phyloP scores from a whole-genome alignment of 2,888 invertebrate genomes.

The Priocnemis perturbator region DNA sequence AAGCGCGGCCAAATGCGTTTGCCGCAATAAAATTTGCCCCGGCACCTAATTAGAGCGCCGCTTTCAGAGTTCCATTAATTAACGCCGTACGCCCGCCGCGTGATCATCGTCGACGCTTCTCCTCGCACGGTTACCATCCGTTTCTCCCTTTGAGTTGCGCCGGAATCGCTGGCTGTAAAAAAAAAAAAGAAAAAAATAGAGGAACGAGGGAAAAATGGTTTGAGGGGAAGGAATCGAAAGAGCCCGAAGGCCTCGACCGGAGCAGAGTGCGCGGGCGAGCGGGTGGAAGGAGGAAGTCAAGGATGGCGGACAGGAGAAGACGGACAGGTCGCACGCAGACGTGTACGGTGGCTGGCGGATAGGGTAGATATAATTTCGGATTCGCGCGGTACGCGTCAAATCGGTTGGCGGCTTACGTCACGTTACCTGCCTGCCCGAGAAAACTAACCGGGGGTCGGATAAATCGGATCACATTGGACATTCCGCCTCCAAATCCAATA shows the following conservation, averaged over 20 bases:
- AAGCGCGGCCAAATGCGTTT: not conserved
- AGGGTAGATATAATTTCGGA: slow-evolving; percentile 40
- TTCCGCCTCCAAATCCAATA: slow-evolving; percentile 51
- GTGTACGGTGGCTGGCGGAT: no score
- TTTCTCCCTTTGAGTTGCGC: no score
- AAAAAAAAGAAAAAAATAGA: not conserved
- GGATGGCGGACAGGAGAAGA: slow-evolving; percentile 1
- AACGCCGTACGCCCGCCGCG: not conserved
- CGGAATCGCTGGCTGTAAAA: not conserved
- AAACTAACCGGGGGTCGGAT: slow-evolving; percentile 29
- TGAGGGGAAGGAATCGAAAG: not conserved
- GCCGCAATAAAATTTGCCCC: slow-evolving; percentile 2
- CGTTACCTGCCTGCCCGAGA: slow-evolving; percentile 2
- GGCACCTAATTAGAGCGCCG: slow-evolving; percentile 10
- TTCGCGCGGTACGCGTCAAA: slow-evolving; percentile 37
- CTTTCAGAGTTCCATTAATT: slow-evolving; percentile 5
- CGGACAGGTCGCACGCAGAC: no score
- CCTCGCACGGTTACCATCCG: no score
- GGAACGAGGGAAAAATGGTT: not conserved
- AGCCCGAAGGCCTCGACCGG: no score
- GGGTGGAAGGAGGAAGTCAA: no score
- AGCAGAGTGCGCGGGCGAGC: no score
- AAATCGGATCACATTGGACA: slow-evolving; percentile 53
- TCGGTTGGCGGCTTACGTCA: slow-evolving; percentile 24
- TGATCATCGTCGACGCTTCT: not conserved